A percentile compares a stretch with the other conserved stretches of the same genome.
These are phyloP conservation scores for Sylvietta virens DNA, from an alignment of 2,113 vertebrate species.

Conservation along the genomic window DNA sequence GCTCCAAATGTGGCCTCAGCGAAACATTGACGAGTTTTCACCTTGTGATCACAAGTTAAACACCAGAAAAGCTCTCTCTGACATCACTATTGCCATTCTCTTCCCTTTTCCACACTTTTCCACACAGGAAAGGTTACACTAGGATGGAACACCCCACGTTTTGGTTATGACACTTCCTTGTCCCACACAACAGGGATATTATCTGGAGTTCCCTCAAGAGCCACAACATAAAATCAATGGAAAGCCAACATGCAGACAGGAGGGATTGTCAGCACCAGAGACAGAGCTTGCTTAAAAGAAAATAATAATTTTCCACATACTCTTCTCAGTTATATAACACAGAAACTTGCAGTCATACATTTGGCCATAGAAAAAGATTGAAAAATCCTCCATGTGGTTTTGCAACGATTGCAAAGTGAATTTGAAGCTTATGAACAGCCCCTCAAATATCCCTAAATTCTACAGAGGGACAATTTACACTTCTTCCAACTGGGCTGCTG, in stretches of 20 bases:
- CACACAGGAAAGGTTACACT: neutral
- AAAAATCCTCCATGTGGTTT: neutral
- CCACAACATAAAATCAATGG: neutral
- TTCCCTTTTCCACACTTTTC: neutral
- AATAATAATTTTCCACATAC: neutral
- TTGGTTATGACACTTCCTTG: neutral
- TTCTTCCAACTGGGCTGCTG: neutral
- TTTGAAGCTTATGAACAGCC: neutral
- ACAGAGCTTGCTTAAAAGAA: neutral
- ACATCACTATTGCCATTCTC: no score
- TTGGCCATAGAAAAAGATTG: neutral
- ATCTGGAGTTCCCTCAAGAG: neutral
- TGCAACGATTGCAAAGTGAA: neutral
- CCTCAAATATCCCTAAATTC: neutral
- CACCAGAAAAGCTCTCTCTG: neutral
- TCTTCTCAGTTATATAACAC: neutral
- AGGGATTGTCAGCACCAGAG: neutral
- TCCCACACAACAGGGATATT: rapidly evolving
- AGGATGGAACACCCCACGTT: neutral
- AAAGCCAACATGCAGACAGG: neutral
- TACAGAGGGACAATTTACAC: neutral
- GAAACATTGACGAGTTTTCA: neutral
- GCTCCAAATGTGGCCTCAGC: neutral
- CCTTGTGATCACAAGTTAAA: neutral
- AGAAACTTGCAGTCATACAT: neutral